A percentile compares a stretch with the other conserved stretches of the same genome.
Conservation (phyloP, 2,113 vertebrate species). For the Lontra canadensis region DNA sequence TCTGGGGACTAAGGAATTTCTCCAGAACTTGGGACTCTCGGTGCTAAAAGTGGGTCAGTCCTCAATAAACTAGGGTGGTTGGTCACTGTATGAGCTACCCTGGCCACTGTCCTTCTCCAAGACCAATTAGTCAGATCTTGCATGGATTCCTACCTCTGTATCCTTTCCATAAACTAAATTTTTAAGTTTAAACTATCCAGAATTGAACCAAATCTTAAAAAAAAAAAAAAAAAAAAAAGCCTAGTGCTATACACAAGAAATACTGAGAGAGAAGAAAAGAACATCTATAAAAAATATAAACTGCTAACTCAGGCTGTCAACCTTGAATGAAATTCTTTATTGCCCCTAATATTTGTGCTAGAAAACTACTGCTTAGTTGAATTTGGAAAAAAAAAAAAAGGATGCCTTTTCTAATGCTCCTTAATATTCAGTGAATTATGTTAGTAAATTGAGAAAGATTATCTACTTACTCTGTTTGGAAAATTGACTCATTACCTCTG, state of each 20-base stretch:
- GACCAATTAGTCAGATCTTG: not conserved
- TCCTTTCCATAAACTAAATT: not conserved
- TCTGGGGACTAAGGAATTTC: not conserved
- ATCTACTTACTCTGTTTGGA: conserved; percentile 60
- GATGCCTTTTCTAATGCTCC: conserved; percentile 47
- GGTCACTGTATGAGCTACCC: not conserved
- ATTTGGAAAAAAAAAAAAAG: conserved; percentile 13
- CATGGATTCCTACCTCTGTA: not conserved
- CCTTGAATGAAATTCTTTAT: conserved; percentile 42
- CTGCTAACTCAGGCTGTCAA: not conserved
- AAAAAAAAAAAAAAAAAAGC: not conserved
- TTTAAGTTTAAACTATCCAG: not conserved
- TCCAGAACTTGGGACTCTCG: not conserved
- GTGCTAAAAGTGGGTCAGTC: not conserved
- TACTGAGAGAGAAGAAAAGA: not conserved
- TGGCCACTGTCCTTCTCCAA: not conserved
- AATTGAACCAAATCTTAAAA: not conserved
- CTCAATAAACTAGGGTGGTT: not conserved
- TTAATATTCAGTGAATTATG: conserved; percentile 62
- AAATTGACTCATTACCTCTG: conserved; percentile 70
- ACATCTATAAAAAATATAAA: not conserved
- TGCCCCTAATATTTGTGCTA: conserved; percentile 24
- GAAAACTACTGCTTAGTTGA: conserved; percentile 26
- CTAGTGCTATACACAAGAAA: not conserved
- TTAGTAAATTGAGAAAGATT: conserved; percentile 74